These are phyloP conservation scores for Watersipora subatra DNA, from an alignment of 1,140 invertebrate species.

Conservation along the genomic window DNA sequence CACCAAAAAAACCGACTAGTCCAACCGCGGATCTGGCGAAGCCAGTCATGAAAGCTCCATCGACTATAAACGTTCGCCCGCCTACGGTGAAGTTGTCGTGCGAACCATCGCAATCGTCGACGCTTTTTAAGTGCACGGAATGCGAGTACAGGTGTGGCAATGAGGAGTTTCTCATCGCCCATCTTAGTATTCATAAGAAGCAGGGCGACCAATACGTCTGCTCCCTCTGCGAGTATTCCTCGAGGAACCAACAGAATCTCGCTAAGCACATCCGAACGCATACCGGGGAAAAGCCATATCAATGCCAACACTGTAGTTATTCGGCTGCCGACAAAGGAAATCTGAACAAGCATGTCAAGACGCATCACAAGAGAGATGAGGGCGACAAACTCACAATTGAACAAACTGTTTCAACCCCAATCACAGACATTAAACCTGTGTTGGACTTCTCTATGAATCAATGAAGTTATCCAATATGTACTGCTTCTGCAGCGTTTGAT, in stretches of 20 bases:
- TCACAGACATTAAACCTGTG: no score
- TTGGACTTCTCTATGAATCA: no score
- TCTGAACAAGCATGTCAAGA: not conserved
- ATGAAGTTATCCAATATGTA: no score
- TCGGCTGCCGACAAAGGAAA: not conserved
- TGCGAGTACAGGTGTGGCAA: not conserved
- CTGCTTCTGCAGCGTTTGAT: no score
- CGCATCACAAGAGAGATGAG: not conserved
- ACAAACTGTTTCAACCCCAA: no score
- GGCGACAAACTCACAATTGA: no score
- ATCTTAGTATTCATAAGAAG: not conserved
- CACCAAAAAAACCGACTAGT: not conserved
- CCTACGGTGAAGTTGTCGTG: not conserved
- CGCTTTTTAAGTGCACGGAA: not conserved
- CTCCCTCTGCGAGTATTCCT: not conserved
- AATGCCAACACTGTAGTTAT: not conserved
- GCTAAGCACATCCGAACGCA: conserved; percentile 1
- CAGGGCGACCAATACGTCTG: not conserved
- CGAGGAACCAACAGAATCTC: not conserved
- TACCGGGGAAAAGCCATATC: conserved; percentile 1
- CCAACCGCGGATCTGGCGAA: no score
- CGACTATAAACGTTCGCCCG: not conserved
- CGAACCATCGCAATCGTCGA: not conserved
- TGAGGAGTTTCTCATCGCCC: not conserved
- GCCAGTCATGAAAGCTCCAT: not conserved